phyloP scores from a whole-genome alignment of 2,113 vertebrate genomes.

The Mus pahari region DNA sequence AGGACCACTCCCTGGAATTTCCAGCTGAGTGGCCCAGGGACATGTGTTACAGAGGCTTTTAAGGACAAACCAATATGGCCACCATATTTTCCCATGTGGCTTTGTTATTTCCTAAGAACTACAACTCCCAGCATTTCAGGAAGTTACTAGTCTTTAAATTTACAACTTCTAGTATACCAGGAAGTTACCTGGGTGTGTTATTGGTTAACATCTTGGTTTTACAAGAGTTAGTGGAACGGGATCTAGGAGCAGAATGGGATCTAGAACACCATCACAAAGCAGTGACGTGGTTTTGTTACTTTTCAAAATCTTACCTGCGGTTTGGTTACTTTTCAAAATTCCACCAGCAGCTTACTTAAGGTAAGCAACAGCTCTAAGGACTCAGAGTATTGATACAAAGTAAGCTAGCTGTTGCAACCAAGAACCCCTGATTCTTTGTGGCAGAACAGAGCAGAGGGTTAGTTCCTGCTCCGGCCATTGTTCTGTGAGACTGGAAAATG shows the following conservation, averaged over 20 bases:
- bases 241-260: not conserved
- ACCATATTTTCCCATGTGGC: not conserved
- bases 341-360: not conserved
- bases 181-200: not conserved
- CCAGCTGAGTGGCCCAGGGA: not conserved
- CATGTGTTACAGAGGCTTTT: not conserved
- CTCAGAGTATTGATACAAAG: not conserved
- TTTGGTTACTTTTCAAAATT: not conserved
- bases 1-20: not conserved
- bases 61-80: not conserved
- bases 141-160: not conserved
- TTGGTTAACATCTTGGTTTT: not conserved
- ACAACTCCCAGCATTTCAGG: not conserved
- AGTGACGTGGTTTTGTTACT: not conserved
- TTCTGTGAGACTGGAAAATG: not conserved
- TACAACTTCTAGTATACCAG: too few species aligned
- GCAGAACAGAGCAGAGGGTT: not conserved
- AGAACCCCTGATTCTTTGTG: not conserved
- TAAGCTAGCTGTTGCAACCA: not conserved
- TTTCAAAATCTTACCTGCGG: not conserved
- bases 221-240: not conserved
- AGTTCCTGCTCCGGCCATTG: not conserved
- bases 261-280: not conserved
- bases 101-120: not conserved
- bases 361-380: not conserved